phyloP scores from a whole-genome alignment of 2,888 invertebrate species.

The Leucania comma region DNA sequence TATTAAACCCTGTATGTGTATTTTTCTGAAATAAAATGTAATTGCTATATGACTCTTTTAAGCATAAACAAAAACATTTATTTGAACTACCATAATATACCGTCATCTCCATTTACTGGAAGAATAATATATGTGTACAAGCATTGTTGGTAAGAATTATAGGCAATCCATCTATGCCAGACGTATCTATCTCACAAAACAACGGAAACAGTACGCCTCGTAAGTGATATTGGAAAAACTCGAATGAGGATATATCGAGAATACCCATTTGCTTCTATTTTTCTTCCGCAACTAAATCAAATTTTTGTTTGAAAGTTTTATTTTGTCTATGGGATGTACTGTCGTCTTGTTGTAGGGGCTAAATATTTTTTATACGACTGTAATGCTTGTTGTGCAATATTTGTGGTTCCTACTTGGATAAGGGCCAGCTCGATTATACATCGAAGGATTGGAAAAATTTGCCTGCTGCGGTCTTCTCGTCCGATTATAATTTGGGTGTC shows the following conservation, averaged over 20 bases:
- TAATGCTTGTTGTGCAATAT: neutral
- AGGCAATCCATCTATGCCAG: slow-evolving; percentile 54
- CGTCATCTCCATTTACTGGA: neutral
- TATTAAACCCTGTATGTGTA: too few relatives aligned
- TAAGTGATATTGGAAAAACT: slow-evolving; percentile 62
- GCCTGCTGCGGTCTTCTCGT: too few relatives aligned
- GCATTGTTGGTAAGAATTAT: slow-evolving; percentile 28
- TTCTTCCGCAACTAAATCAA: slow-evolving; percentile 17
- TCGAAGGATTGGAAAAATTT: too few relatives aligned
- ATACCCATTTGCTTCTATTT: slow-evolving; percentile 37
- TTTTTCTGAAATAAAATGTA: too few relatives aligned
- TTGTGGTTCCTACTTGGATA: neutral
- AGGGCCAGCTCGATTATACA: neutral
- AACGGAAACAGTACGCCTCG: slow-evolving; percentile 37
- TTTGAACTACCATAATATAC: neutral
- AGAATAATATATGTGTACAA: slow-evolving; percentile 3
- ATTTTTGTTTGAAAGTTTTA: slow-evolving; percentile 18
- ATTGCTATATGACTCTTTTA: too few relatives aligned
- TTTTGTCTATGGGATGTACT: slow-evolving; percentile 3
- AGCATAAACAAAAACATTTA: too few relatives aligned
- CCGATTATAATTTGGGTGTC: too few relatives aligned
- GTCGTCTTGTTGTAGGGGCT: neutral
- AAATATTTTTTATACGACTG: neutral
- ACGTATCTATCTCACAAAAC: slow-evolving; percentile 47
- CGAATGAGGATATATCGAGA: slow-evolving; percentile 42